Evolutionary conservation across 2,797 vertebrate genomes (phyloP).

Genomic region (Lates japonicus): DNA sequence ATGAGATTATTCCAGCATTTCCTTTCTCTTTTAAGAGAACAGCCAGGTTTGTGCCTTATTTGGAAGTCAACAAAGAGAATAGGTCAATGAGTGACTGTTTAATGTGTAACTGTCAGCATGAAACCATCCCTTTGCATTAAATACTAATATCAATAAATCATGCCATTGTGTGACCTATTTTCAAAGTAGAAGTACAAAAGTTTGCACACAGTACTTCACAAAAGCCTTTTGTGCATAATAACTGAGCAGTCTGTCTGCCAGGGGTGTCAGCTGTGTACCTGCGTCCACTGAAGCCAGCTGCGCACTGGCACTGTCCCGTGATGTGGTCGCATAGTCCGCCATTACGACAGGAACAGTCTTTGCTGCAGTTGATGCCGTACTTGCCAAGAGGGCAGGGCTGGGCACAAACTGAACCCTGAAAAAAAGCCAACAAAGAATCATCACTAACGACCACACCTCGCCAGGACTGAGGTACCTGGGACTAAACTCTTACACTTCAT

Average conservation of each 20-base stretch:
- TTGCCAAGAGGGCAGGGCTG: slow-evolving; percentile 95
- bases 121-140: slow-evolving; percentile 59
- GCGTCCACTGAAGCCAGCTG: slow-evolving; percentile 95
- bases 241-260: slow-evolving; percentile 11
- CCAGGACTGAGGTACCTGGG: neutral
- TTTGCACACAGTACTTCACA: slow-evolving; percentile 38
- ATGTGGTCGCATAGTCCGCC: slow-evolving; percentile 95
- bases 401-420: slow-evolving; percentile 94
- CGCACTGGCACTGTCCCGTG: slow-evolving; percentile 94
- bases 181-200: slow-evolving; percentile 48
- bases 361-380: slow-evolving; percentile 96
- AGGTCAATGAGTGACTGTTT: slow-evolving; percentile 65
- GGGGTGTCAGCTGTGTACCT: slow-evolving; percentile 85
- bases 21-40: slow-evolving; percentile 61
- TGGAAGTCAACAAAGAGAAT: slow-evolving; percentile 77
- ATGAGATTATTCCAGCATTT: slow-evolving; percentile 46
- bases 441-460: slow-evolving; percentile 3
- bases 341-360: slow-evolving; percentile 96
- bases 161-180: slow-evolving; percentile 67
- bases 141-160: slow-evolving; percentile 66
- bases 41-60: slow-evolving; percentile 67
- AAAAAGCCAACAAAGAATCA: slow-evolving; percentile 37
- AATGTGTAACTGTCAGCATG: slow-evolving; percentile 43
- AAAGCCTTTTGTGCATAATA: slow-evolving; percentile 36
- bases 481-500: neutral